A percentile compares a stretch with the other conserved stretches of the same genome.
Evolutionary conservation across 2,797 vertebrate species (phyloP).

Genomic region (Pelobates cultripes): DNA sequence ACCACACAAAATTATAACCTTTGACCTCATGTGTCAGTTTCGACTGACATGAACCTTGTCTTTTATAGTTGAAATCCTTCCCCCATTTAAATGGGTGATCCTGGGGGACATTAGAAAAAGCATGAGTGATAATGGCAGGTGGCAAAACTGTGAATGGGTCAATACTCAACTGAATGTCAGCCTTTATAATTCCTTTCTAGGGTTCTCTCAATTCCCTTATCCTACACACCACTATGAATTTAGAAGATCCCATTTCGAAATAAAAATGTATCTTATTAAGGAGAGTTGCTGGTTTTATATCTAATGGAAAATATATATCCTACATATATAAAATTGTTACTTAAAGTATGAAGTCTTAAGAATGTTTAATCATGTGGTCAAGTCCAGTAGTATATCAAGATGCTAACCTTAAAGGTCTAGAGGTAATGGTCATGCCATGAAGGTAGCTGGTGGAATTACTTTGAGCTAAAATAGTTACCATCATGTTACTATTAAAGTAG

Average conservation of each 20-base stretch:
- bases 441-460: no score
- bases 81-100: conserved; percentile 61
- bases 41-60: conserved; percentile 63
- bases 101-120: conserved; percentile 56
- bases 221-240: background rate
- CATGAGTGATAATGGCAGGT: conserved; percentile 48
- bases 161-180: background rate
- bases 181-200: conserved; percentile 1
- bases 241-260: background rate
- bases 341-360: no score
- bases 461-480: no score
- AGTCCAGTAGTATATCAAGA: no score
- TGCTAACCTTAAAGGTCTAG: no score
- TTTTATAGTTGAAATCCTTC: conserved; percentile 62
- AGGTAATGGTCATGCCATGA: no score
- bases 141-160: conserved; percentile 24
- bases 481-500: no score
- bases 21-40: conserved; percentile 61
- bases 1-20: conserved; percentile 70
- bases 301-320: no score
- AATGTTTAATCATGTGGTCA: no score
- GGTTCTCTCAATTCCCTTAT: conserved; percentile 23
- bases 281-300: no score
- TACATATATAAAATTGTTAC: no score
- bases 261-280: background rate